Evolutionary conservation across 2,797 vertebrate species (phyloP), one percentile per base, ranked within the genome.

Genomic region (Uromys caudimaculatus): DNA sequence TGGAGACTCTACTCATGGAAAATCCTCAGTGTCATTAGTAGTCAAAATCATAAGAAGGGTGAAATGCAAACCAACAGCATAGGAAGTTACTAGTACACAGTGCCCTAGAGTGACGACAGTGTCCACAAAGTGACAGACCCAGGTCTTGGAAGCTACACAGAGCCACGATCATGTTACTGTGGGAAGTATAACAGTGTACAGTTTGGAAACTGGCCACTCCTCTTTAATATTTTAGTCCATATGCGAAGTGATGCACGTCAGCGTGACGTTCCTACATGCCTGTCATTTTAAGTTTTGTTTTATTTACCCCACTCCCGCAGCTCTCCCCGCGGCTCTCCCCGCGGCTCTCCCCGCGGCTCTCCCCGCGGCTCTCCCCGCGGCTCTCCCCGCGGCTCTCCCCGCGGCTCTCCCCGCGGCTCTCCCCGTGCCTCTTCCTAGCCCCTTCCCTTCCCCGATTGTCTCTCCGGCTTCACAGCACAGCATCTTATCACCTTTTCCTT

Each of bases 161-260:
- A 35, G 2, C n/a, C 54, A 54, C 3, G 2, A 3, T 6, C 8
- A 11, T 0, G 1, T 19, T 32, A 16, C 23, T 12, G 23, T 23
- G 32, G 9, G 79, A 44, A 76, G n/a, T 32, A 60, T 38, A 41
- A 73, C 82, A 91, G 19, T 27, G 58, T 14, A n/a, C 27, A 32
- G 24, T 67, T 76, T 90, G 69, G 64, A 90, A 91, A 87, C 23
- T 5, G 54, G 54, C 56, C 41, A 82, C 12, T 82, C 24, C 54
- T 82, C 21, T 60, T 58, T 58, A 41, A 27, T 23, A 21, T 23
- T n/a, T 56, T 56, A 81, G 62, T 32, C 62, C 11, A 52, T 35
- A 81, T n/a, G 21, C 21, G 14, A 38, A 27, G n/a, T 8, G 24
- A n/a, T 58, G 17, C 21, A 2, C 29, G 7, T 79, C 52, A 79